Conservation (phyloP, 2,113 vertebrate species). For the Budorcas taxicolor region DNA sequence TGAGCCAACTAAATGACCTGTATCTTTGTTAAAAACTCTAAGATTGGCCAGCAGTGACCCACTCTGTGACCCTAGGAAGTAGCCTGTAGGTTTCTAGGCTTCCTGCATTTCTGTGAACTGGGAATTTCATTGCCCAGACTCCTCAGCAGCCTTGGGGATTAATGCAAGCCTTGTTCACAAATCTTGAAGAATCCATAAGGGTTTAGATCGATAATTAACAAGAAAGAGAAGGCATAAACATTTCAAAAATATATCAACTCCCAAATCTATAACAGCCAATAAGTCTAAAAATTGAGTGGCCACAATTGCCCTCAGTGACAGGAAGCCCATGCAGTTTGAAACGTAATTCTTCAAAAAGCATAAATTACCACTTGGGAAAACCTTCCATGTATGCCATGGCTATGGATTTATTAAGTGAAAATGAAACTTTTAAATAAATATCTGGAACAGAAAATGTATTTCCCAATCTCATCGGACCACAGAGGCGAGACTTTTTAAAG, state of each 20-base stretch:
- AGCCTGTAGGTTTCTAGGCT: background rate
- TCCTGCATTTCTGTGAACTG: slow-evolving; percentile 11
- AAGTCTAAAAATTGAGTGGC: slow-evolving; percentile 67
- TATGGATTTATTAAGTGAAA: slow-evolving; percentile 68
- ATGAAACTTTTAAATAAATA: slow-evolving; percentile 71
- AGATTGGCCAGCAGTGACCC: background rate
- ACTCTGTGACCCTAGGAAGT: background rate
- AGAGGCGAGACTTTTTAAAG: slow-evolving; percentile 31
- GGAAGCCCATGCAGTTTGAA: slow-evolving; percentile 58
- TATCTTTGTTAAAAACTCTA: background rate
- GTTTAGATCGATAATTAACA: slow-evolving; percentile 74
- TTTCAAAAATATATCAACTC: slow-evolving; percentile 73
- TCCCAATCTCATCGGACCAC: slow-evolving; percentile 44
- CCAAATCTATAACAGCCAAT: slow-evolving; percentile 71
- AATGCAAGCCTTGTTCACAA: slow-evolving; percentile 73
- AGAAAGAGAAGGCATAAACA: slow-evolving; percentile 75
- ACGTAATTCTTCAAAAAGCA: slow-evolving; percentile 53
- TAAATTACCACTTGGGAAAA: slow-evolving; percentile 49
- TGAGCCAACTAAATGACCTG: background rate
- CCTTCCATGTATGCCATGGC: slow-evolving; percentile 34
- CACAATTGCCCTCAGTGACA: slow-evolving; percentile 65
- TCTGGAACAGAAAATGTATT: slow-evolving; percentile 62
- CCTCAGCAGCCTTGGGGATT: slow-evolving; percentile 63
- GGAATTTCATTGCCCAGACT: background rate
- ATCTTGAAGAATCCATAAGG: slow-evolving; percentile 63